These are phyloP conservation scores for Corapipo altera DNA, from an alignment of 2,113 vertebrate genomes.

Conservation along the genomic window DNA sequence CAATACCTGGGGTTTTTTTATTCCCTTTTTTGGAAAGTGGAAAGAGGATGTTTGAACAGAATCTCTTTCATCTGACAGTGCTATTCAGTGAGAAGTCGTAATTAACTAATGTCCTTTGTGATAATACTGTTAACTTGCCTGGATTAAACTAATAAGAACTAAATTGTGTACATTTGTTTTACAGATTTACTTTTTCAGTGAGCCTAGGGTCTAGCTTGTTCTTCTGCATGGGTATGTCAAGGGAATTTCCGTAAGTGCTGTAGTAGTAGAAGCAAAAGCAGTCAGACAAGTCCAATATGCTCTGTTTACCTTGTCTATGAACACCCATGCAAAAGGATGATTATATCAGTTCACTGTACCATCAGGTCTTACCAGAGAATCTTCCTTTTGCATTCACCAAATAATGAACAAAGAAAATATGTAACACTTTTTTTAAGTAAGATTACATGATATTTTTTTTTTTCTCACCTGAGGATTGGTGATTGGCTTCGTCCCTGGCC, in stretches of 20 bases:
- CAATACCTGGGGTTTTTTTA: neutral
- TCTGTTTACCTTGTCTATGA: neutral
- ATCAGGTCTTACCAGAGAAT: neutral
- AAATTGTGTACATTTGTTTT: neutral
- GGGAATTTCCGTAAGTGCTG: conserved; percentile 30
- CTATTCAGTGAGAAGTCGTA: neutral
- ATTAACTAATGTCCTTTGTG: neutral
- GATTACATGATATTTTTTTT: neutral
- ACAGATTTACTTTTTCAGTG: neutral
- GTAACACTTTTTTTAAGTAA: neutral
- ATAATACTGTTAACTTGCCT: neutral
- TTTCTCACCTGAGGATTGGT: neutral
- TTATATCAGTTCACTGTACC: neutral
- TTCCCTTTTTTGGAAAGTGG: neutral
- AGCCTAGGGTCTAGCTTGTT: neutral
- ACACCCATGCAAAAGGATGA: neutral
- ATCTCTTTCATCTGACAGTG: neutral
- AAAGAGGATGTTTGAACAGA: neutral
- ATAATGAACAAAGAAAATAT: neutral
- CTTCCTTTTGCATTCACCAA: neutral
- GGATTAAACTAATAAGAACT: neutral
- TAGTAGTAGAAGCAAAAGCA: conserved; percentile 34
- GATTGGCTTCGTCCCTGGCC: neutral
- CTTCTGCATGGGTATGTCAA: neutral
- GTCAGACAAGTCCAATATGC: conserved; percentile 19